Percentiles rank a stretch among this genome's conserved stretches.
Conservation (phyloP, 2,797 vertebrate species). For the Amblyopsis hoosieri region DNA sequence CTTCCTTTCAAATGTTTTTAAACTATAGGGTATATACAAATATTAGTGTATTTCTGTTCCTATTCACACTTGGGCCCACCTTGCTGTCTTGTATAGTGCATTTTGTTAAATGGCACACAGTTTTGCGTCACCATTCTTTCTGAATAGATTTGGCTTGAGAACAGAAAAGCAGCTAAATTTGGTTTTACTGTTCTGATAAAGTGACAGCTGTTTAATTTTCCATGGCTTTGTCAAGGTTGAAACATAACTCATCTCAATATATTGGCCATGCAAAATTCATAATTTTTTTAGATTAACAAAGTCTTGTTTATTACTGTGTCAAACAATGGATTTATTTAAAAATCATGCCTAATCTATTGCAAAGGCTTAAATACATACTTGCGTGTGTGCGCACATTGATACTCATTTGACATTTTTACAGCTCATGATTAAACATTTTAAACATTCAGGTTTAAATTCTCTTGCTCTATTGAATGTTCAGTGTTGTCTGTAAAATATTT, state of each 20-base stretch:
- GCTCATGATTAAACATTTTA: neutral
- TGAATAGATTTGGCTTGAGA: too few species aligned
- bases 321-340: conserved; percentile 28
- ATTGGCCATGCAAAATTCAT: conserved; percentile 30
- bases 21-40: conserved; percentile 26
- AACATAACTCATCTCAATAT: conserved; percentile 46
- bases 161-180: too few species aligned
- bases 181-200: neutral
- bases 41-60: neutral
- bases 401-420: neutral
- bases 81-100: neutral
- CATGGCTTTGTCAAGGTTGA: conserved; percentile 56
- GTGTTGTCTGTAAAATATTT: neutral
- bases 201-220: conserved; percentile 57
- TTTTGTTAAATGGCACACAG: too few species aligned
- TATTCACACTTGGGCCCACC: too few species aligned
- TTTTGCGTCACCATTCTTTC: too few species aligned
- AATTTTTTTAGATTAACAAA: conserved; percentile 36
- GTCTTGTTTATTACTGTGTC: conserved; percentile 7
- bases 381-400: neutral
- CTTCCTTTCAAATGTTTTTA: conserved; percentile 36
- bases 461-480: conserved; percentile 1
- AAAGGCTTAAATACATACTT: neutral
- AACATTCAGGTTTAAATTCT: neutral
- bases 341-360: conserved; percentile 21